These are phyloP conservation scores for Thripadectes ignobilis DNA, from an alignment of 2,797 vertebrate species.

Conservation along the genomic window DNA sequence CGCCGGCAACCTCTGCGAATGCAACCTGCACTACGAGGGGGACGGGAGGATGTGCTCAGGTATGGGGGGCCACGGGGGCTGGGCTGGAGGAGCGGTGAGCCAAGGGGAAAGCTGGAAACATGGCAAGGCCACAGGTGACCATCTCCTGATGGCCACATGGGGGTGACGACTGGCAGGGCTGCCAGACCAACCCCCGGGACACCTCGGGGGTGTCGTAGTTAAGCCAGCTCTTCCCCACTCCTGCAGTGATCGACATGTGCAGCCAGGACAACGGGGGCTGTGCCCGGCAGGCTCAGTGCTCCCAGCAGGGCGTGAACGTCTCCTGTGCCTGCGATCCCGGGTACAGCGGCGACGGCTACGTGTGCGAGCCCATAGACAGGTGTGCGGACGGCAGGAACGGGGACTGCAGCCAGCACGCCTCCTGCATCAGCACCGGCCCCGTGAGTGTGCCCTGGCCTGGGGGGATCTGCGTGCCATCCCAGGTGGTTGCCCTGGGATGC, in stretches of 20 bases:
- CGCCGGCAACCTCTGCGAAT: constrained; percentile 80
- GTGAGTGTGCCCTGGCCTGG: constrained; percentile 72
- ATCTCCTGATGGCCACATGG: rapidly evolving
- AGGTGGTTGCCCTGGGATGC: neutral
- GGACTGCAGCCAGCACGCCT: constrained; percentile 91
- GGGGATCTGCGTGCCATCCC: rapidly evolving
- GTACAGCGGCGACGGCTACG: constrained; percentile 87
- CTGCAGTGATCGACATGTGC: constrained; percentile 87
- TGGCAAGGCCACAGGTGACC: neutral
- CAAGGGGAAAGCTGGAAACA: rapidly evolving
- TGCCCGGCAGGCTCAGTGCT: constrained; percentile 83
- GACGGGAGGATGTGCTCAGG: constrained; percentile 86
- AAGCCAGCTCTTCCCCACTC: neutral
- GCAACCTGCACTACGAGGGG: constrained; percentile 85
- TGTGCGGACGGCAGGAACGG: constrained; percentile 84
- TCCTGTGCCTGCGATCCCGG: constrained; percentile 81
- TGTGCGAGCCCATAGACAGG: constrained; percentile 85
- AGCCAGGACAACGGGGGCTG: constrained; percentile 87
- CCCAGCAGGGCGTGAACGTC: constrained; percentile 78
- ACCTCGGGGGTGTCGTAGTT: neutral
- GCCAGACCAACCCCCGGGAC: neutral
- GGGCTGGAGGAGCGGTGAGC: neutral
- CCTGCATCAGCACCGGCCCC: constrained; percentile 88
- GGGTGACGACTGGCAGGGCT: neutral
- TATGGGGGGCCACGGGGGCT: constrained; percentile 19